Base-by-base conservation (phyloP, 2,888 invertebrate genomes). In the Bursaphelenchus okinawaensis region DNA sequence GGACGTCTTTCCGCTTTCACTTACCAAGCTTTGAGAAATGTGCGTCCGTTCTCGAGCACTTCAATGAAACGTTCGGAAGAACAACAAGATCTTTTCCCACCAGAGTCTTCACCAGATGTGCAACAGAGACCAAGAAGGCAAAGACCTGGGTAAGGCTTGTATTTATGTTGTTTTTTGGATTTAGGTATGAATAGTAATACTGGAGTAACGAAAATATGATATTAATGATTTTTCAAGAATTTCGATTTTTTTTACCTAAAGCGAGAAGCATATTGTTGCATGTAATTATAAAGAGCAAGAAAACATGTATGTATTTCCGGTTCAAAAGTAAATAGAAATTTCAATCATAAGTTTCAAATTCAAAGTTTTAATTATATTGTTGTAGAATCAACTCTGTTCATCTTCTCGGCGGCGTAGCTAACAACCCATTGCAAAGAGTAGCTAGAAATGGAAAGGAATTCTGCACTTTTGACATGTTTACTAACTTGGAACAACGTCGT, bases 351-450 rank as follows among this genome's bases (percentile, higher is more conserved):
- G 22, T 60, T 63, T 55, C 55, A 56, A 6, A 58, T 59, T 24
- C 26, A 31, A 6, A 51, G 24, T 29, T 23, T 40, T 40, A 4
- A 2, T 40, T 40, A 12, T 4, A 1, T 40, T 1, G 12, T 66
- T 66, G 8, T 28, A 78, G 77, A 55, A 52, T 74, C 52, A 78
- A 78, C 67, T 72, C 71, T 16, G 74, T 78, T 2, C 76, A 78
- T 40, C 68, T 78, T 7, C 63, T 78, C 40, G 78, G 78, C 19
- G 77, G 77, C 16, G 76, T 77, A 19, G 75, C 75, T 23, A 54
- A 69, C 12, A 69, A 68, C 29, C 78, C 78, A 16, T 26, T 70
- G 12, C 65, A 63, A 57, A 67, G 64, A 23, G 66, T 65, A 7
- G 72, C 64, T 12, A 74, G 70, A 50, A 72, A 70, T 63, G 72